Conservation (phyloP, 2,113 vertebrate species). For the Echinops telfairi region DNA sequence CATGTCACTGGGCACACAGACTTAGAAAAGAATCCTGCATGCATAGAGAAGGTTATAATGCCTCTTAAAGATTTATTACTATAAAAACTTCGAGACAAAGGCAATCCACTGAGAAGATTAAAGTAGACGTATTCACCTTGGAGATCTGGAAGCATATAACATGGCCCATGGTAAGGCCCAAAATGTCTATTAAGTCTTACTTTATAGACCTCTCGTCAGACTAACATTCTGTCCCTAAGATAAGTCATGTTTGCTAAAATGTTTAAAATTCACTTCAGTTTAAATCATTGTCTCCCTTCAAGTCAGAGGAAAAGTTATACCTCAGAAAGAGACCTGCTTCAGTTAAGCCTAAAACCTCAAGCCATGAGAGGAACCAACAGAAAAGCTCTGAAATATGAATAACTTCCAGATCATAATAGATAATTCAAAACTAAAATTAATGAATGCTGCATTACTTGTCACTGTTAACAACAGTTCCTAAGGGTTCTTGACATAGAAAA, state of each 20-base stretch:
- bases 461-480: not conserved
- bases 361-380: not conserved
- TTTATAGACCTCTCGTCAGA: not conserved
- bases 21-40: slow-evolving; percentile 23
- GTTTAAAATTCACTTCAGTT: not conserved
- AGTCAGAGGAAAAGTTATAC: not conserved
- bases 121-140: not conserved
- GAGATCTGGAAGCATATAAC: slow-evolving; percentile 2
- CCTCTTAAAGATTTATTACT: not conserved
- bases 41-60: not conserved
- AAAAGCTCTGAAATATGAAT: slow-evolving; percentile 24
- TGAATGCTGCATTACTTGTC: not conserved
- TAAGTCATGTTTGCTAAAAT: slow-evolving; percentile 15
- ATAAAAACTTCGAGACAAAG: slow-evolving; percentile 25
- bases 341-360: not conserved
- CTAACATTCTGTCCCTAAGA: not conserved
- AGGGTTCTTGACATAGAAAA: not conserved
- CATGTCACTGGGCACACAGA: slow-evolving; percentile 25
- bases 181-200: not conserved
- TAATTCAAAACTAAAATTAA: slow-evolving; percentile 50
- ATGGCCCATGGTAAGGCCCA: not conserved
- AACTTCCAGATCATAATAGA: not conserved
- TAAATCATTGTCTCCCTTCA: not conserved
- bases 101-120: slow-evolving; percentile 36
- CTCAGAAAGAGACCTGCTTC: slow-evolving; percentile 7